phyloP scores from a whole-genome alignment of 2,797 vertebrate genomes.

The Sebastes glaucus region DNA sequence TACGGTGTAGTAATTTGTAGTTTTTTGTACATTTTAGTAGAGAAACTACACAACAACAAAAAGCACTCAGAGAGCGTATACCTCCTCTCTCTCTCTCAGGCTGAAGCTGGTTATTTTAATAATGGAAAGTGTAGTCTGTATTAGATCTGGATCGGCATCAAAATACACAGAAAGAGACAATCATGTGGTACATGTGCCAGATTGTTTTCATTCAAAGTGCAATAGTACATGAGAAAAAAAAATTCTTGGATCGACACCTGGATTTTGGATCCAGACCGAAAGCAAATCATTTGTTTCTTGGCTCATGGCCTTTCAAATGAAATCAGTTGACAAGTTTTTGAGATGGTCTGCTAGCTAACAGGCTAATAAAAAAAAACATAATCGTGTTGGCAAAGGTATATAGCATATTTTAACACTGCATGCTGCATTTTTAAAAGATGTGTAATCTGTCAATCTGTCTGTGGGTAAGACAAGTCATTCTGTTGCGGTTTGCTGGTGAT shows the following conservation, averaged over 20 bases:
- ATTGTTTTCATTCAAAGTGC: not conserved
- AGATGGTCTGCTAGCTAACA: not conserved
- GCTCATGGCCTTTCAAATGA: constrained; percentile 1
- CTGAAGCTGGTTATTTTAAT: not conserved
- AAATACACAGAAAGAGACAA: constrained; percentile 4
- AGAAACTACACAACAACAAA: not conserved
- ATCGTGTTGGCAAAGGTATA: constrained; percentile 3
- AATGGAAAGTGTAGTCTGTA: constrained; percentile 1
- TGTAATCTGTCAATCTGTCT: constrained; percentile 16
- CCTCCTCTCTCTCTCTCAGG: not conserved
- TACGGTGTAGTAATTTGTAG: not conserved
- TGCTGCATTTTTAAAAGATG: constrained; percentile 18
- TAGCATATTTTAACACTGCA: not conserved
- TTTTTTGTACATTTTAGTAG: not conserved
- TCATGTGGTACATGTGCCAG: not conserved
- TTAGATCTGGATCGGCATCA: constrained; percentile 5
- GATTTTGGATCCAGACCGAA: constrained; percentile 3
- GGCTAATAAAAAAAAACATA: constrained; percentile 11
- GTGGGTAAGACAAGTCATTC: constrained; percentile 21
- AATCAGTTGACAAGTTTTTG: not conserved
- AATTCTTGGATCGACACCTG: not conserved
- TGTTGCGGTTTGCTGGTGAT: constrained; percentile 21
- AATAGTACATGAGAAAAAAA: constrained; percentile 11
- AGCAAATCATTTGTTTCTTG: constrained; percentile 11
- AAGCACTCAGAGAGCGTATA: not conserved